Base-by-base conservation (phyloP, 2,888 invertebrate species). In the Tenthredo distinguenda region DNA sequence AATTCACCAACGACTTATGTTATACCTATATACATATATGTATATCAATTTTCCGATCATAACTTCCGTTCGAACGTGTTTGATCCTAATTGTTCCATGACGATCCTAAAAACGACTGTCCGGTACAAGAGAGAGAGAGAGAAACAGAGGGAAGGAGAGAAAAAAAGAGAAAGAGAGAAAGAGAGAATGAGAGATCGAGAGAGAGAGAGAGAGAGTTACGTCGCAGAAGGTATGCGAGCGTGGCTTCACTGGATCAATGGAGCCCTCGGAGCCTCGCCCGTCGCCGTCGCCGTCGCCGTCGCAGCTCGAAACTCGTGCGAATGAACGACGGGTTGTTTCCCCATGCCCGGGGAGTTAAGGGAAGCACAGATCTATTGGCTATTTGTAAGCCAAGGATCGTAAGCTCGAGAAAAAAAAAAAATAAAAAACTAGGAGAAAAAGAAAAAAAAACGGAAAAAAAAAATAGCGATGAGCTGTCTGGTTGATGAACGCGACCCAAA, bases 201-300 rank as follows among this genome's bases (percentile, higher is more conserved):
- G 62, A 62, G 50, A 55, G 50, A 65, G 81, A 81, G 81, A 43
- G 81, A 81, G 47, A 89, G 89, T 90, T 88, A 87, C 87, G 85
- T 84, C 85, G 87, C 88, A 87, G 87, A 85, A 88, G 87, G 88
- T 86, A 87, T 88, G 83, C 83, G 83, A 83, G 83, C 83, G 85
- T 82, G 87, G 87, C 88, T 88, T 88, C 87, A 87, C 81, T 84
- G 89, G 88, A 90, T 91, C 90, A 89, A 90, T 90, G 89, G 86
- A 87, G 89, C 88, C 83, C 83, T 86, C 87, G 86, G 81, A 87
- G 86, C 85, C 87, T 87, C 86, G 84, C 83, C 86, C 77, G 83
- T 83, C 86, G 86, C 82, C 86, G 87, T 85, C 85, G 84, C 76
- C 77, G 84, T 86, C 68, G 68, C 37, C 72, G 81, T 81, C 50